Evolutionary conservation across 2,113 vertebrate genomes (phyloP).

Genomic region (Grantiella picta): DNA sequence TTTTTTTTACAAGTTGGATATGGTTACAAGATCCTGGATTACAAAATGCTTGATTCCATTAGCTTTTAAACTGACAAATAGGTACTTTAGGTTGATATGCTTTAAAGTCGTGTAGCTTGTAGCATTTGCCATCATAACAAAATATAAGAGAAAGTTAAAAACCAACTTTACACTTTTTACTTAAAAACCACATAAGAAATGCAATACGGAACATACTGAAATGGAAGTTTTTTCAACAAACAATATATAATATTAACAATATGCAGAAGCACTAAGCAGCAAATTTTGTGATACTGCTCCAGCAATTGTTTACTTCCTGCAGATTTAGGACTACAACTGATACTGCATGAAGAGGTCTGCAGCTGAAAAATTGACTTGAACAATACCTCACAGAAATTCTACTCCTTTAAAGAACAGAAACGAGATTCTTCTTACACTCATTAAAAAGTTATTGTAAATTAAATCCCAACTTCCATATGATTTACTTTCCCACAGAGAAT

Average conservation of each 20-base stretch:
- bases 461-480: constrained; percentile 43
- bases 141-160: constrained; percentile 50
- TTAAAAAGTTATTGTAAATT: constrained; percentile 54
- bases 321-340: constrained; percentile 17
- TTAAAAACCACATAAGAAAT: constrained; percentile 74
- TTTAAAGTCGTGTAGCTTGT: neutral
- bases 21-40: constrained; percentile 20
- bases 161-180: constrained; percentile 68
- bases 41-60: constrained; percentile 44
- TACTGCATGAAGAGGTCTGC: constrained; percentile 35
- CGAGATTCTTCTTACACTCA: constrained; percentile 39
- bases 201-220: constrained; percentile 66
- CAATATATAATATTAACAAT: constrained; percentile 58
- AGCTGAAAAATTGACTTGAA: constrained; percentile 46
- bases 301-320: constrained; percentile 29
- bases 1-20: constrained; percentile 1
- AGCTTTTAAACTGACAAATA: constrained; percentile 5
- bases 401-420: constrained; percentile 39
- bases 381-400: constrained; percentile 38
- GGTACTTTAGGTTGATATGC: constrained; percentile 6
- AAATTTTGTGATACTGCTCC: constrained; percentile 28
- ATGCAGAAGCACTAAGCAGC: constrained; percentile 68
- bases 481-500: neutral
- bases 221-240: constrained; percentile 56
- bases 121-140: constrained; percentile 30